Conservation (phyloP, 2,113 vertebrate genomes). For the Microcebus griseorufus region DNA sequence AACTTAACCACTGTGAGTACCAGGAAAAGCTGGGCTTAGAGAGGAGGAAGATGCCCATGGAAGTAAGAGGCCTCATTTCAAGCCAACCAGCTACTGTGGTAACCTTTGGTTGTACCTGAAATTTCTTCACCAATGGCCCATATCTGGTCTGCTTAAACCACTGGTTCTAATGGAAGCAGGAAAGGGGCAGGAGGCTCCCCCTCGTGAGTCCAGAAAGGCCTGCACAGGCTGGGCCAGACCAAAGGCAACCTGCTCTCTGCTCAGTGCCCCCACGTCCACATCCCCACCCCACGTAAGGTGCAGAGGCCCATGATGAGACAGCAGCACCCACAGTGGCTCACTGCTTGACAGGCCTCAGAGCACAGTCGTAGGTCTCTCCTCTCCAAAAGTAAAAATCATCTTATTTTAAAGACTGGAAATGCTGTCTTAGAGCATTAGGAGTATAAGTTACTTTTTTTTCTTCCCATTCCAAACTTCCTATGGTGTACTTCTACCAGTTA, state of each 20-base stretch:
- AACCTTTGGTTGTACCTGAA: not conserved
- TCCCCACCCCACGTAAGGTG: not conserved
- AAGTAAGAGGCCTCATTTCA: not conserved
- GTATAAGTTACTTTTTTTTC: not conserved
- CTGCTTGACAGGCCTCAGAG: not conserved
- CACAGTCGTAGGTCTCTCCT: not conserved
- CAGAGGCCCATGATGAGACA: not conserved
- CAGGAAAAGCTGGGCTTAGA: not conserved
- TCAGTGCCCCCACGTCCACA: fast-evolving
- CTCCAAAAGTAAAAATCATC: not conserved
- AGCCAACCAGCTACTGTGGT: not conserved
- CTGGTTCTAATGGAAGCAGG: not conserved
- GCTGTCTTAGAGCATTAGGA: not conserved
- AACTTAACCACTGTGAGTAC: not conserved
- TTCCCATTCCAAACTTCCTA: not conserved
- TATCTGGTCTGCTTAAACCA: not conserved
- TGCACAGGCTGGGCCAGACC: not conserved
- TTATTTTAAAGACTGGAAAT: not conserved
- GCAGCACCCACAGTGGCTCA: not conserved
- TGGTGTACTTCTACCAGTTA: not conserved
- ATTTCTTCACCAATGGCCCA: not conserved
- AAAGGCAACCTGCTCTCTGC: not conserved
- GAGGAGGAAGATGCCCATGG: not conserved
- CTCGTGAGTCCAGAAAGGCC: not conserved
- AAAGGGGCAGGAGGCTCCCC: not conserved